A percentile compares a stretch with the other conserved stretches of the same genome.
These are phyloP conservation scores for Empidonax alnorum DNA, from an alignment of 2,113 vertebrate species.

Conservation along the genomic window DNA sequence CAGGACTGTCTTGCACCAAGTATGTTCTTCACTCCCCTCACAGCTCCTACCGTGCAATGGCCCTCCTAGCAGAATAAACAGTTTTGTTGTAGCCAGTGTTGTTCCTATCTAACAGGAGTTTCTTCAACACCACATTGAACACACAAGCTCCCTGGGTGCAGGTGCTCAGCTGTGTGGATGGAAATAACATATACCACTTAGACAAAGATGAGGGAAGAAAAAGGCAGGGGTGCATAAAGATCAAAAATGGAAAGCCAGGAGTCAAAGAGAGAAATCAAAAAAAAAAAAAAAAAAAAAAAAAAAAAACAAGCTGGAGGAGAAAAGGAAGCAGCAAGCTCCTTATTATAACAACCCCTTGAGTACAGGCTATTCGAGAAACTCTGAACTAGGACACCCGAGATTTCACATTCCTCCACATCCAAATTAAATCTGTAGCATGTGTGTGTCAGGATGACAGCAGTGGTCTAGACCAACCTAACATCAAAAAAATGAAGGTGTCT, in stretches of 20 bases:
- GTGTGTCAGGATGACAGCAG: not conserved
- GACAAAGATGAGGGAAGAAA: not conserved
- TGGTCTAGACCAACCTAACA: not conserved
- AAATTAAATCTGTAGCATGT: not conserved
- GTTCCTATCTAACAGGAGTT: not conserved
- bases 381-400: not conserved
- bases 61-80: not conserved
- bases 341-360: not conserved
- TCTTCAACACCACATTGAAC: not conserved
- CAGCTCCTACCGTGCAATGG: not conserved
- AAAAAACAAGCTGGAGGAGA: not conserved
- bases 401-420: not conserved
- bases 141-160: not conserved
- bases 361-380: not conserved
- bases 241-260: not conserved
- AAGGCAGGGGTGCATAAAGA: not conserved
- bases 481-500: not conserved
- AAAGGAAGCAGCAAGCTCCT: not conserved
- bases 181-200: not conserved
- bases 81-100: not conserved
- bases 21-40: not conserved
- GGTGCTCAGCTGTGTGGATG: rapidly evolving
- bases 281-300: not conserved
- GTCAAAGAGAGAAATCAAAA: not conserved
- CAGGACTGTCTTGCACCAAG: not conserved